Evolutionary conservation across 2,797 vertebrate species (phyloP), one percentile per base, ranked within the genome.

Genomic region (Helicolenus hilgendorfi): DNA sequence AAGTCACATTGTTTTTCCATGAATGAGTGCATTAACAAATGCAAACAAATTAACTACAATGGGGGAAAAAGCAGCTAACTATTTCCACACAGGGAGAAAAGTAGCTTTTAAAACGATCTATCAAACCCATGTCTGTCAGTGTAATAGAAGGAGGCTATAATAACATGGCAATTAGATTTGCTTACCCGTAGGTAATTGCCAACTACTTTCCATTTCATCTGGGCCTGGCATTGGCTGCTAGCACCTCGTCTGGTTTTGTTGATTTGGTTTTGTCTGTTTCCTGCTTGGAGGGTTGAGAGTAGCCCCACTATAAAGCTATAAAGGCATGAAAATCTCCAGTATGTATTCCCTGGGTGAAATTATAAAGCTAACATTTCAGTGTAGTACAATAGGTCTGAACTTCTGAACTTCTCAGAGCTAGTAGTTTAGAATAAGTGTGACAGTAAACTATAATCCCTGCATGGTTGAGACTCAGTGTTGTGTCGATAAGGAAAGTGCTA

Each of bases 151-250:
- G 31, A 70, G 60, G 63, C 36, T 65, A 53, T 88, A 82, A 82
- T 49, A 84, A 69, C 62, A 77, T 11, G 56, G 82, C 68, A 75
- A 81, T 86, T 82, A 85, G 70, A 88, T 87, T 79, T 62, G 29
- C 82, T 65, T 75, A 84, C 33, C 58, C 63, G 1, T 59, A 62
- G 33, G 77, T 83, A 86, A 77, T 80, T 88, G 72, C 79, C 79
- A 81, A 72, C 77, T 58, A 67, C 58, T 92, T 92, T 95, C 91
- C 90, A 92, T 90, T 91, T 81, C 67, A 62, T 87, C 56, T 55
- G 35, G 27, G 72, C 68, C 78, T 67, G 79, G 56, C 62, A 24
- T 59, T n/a, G 72, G 73, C 86, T 79, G 74, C 77, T 33, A 27
- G 71, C 15, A 69, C 24, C 69, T 72, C 72, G 41, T 92, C 83